Percentiles rank a stretch among this genome's conserved stretches.
Conservation (phyloP, 2,797 vertebrate genomes). For the Thunnus albacares region DNA sequence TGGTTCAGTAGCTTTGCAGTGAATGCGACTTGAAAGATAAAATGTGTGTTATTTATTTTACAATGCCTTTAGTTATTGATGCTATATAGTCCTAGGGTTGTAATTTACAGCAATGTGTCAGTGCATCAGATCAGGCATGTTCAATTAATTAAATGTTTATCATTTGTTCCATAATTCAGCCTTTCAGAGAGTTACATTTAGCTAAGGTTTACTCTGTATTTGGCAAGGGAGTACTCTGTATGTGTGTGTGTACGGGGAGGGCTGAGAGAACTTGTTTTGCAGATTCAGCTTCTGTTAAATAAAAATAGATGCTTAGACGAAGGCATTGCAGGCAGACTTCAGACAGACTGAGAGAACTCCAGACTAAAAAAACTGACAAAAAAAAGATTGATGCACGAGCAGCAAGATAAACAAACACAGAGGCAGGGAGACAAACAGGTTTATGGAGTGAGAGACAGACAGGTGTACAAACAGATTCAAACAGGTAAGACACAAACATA, state of each 20-base stretch:
- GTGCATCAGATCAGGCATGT: neutral
- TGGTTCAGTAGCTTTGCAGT: neutral
- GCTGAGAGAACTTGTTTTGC: neutral
- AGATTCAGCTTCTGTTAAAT: slow-evolving; percentile 4
- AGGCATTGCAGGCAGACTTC: slow-evolving; percentile 5
- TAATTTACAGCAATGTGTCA: no score
- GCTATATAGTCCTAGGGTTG: no score
- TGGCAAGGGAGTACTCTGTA: neutral
- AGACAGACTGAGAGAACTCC: slow-evolving; percentile 5
- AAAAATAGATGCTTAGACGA: neutral
- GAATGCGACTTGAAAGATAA: neutral
- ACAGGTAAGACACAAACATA: neutral
- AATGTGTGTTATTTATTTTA: neutral
- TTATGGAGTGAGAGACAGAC: neutral
- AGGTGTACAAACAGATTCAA: slow-evolving; percentile 1
- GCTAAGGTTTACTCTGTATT: neutral
- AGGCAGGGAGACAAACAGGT: neutral
- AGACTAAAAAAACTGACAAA: neutral
- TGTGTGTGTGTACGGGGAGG: no score
- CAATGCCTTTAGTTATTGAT: neutral
- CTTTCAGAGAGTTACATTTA: neutral
- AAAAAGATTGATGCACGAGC: neutral
- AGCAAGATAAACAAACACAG: slow-evolving; percentile 3
- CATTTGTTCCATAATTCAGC: neutral
- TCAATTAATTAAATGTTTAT: neutral